Base-by-base conservation (phyloP, 1,140 invertebrate species). In the Pseudachorutes palmiensis region DNA sequence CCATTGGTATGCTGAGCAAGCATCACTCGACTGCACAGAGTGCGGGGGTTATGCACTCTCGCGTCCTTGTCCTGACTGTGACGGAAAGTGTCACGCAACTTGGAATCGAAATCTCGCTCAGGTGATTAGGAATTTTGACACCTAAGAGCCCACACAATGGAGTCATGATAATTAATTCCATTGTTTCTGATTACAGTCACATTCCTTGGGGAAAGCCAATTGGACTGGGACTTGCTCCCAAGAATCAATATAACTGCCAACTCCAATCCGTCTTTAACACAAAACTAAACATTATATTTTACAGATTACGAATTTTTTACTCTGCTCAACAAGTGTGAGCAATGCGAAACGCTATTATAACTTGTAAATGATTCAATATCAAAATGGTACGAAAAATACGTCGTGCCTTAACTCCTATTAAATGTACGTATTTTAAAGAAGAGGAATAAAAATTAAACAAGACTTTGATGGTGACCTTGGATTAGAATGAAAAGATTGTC, bases 41-140 rank as follows among this genome's bases (percentile, higher is more conserved):
- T 92, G 90, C 76, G 90, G 89, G 41, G 89, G 89, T 57, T 91
- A 90, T 74, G 86, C 87, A 32, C 78, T 91, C 70, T 80, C 85
- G 67, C 80, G 89, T 71, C 87, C 89, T 2, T 92, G 90, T 75
- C 87, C 86, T 16, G 77, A 85, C 0, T 92, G 90, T 77, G 85
- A 88, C 67, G 89, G 88, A 55, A 81, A 84, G 70, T 92, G 90
- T 76, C 51, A 55, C 24, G 51, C 82, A n/a, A 75, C 81, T 29
- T 91, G 89, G 89, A 88, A 86, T 75, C 81, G 89, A 69, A 87
- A 92, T 77, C 82, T 90, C 68, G 85, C 85, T 70, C 84, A 86
- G 83, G 88, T 90, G 76, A 83, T 81, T 75, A 48, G 66, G 28
- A 45, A 45, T 12, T 45, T 12, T 12, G 9, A 12, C 36, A 45